phyloP scores from a whole-genome alignment of 2,797 vertebrate species.

The Delichon dasypus region DNA sequence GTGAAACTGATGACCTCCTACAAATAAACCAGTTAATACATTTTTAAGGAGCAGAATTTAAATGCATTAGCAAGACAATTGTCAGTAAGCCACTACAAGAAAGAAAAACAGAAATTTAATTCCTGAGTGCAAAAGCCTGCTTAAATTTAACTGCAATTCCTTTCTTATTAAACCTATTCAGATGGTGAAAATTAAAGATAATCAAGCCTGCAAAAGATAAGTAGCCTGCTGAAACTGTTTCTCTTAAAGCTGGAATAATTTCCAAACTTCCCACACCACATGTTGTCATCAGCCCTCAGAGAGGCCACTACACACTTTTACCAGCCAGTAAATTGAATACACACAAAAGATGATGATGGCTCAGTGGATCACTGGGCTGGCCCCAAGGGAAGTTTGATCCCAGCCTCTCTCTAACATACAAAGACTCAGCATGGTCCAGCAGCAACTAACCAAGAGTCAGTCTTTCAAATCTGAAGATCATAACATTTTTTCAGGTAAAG shows the following conservation, averaged over 20 bases:
- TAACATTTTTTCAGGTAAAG: not conserved
- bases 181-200: not conserved
- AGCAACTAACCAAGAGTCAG: not conserved
- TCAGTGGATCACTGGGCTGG: not conserved
- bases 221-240: not conserved
- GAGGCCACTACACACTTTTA: not conserved
- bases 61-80: not conserved
- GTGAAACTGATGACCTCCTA: constrained; percentile 42
- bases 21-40: constrained; percentile 21
- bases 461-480: not conserved
- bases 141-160: not conserved
- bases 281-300: not conserved
- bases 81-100: not conserved
- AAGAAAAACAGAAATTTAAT: not conserved
- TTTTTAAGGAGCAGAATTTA: constrained; percentile 24
- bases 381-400: not conserved
- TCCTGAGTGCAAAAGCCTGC: not conserved
- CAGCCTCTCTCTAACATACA: not conserved
- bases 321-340: not conserved
- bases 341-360: not conserved
- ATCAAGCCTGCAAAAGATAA: not conserved
- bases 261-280: not conserved
- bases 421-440: not conserved
- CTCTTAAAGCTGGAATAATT: not conserved
- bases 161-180: not conserved